Conservation (phyloP, 2,888 invertebrate genomes). For the Xylocampa areola region DNA sequence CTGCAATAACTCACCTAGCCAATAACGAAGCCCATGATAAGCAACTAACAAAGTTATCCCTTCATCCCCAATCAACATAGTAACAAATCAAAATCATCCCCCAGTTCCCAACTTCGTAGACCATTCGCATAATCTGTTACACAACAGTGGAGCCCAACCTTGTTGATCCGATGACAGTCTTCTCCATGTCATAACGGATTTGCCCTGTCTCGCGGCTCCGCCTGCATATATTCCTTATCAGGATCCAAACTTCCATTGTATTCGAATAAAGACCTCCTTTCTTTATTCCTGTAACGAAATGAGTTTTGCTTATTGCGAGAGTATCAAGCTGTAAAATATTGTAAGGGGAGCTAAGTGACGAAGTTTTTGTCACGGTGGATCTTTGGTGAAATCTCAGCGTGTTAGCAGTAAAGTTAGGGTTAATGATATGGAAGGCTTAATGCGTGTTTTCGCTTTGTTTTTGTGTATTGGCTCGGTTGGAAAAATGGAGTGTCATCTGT, state of each 20-base stretch:
- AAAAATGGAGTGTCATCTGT: constrained; percentile 20
- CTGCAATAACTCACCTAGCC: background rate
- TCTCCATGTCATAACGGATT: constrained; percentile 68
- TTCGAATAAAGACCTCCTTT: constrained; percentile 56
- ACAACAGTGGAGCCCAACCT: constrained; percentile 39
- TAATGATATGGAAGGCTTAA: constrained; percentile 50
- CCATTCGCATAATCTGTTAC: constrained; percentile 48
- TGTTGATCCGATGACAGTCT: constrained; percentile 48
- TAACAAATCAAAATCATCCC: constrained; percentile 39
- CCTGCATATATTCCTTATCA: constrained; percentile 65
- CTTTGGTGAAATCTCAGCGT: constrained; percentile 20
- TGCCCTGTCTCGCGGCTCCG: constrained; percentile 63
- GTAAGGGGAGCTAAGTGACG: constrained; percentile 44
- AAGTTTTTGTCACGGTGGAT: constrained; percentile 50
- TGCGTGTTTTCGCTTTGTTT: constrained; percentile 37
- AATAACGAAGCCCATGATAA: constrained; percentile 15
- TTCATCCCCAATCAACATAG: constrained; percentile 41
- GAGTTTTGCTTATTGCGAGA: constrained; percentile 62
- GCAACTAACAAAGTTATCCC: constrained; percentile 29
- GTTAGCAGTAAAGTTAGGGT: constrained; percentile 51
- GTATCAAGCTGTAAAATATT: constrained; percentile 50
- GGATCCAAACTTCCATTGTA: constrained; percentile 61
- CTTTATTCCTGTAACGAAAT: constrained; percentile 69
- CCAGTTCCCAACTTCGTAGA: constrained; percentile 29
- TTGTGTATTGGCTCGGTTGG: constrained; percentile 10